These are phyloP conservation scores for Cyphomyrus discorhynchus DNA, from an alignment of 2,113 vertebrate genomes.

Conservation along the genomic window DNA sequence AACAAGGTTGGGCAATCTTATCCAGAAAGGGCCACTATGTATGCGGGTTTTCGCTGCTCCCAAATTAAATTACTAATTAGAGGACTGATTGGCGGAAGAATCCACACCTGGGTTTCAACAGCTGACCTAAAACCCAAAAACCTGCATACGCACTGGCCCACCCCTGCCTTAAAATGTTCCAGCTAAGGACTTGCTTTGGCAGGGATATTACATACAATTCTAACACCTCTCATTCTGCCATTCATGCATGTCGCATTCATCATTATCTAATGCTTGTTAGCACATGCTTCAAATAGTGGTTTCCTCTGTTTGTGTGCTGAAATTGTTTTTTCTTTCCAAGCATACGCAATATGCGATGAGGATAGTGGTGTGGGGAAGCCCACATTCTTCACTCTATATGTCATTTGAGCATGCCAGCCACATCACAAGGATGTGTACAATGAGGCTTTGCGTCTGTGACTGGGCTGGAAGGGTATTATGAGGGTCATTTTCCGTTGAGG, in stretches of 20 bases:
- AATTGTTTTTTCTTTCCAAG: background rate
- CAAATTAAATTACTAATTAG: no score
- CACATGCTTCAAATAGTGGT: background rate
- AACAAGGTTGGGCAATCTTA: background rate
- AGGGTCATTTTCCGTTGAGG: background rate
- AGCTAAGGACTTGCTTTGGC: constrained; percentile 26
- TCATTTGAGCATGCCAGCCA: background rate
- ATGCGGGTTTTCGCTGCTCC: no score
- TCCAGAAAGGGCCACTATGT: no score
- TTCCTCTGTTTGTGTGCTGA: background rate
- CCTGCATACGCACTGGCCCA: no score
- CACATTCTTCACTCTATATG: background rate
- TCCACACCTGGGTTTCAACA: no score
- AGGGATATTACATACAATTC: background rate
- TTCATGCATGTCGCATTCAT: background rate
- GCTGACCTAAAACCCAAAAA: no score
- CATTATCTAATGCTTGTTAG: background rate
- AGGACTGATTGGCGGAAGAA: no score
- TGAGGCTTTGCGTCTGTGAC: background rate
- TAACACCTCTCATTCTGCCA: background rate
- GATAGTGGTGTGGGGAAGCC: background rate
- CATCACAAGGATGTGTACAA: background rate
- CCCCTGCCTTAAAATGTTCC: constrained; percentile 19
- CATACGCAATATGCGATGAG: background rate
- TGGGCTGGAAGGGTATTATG: background rate